Conservation (phyloP, 2,888 invertebrate genomes). For the Pandemis heparana region DNA sequence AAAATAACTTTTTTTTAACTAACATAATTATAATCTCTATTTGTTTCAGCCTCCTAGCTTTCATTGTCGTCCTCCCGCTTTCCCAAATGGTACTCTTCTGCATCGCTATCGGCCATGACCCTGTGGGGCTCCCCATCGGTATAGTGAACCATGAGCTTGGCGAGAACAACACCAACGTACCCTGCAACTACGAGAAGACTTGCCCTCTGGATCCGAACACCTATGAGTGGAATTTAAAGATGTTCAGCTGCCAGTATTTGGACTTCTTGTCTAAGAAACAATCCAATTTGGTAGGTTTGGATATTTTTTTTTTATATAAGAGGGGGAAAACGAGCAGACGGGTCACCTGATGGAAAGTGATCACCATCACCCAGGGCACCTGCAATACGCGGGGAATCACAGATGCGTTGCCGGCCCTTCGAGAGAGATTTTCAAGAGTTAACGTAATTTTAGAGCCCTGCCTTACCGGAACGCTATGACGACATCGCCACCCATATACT, state of each 20-base stretch:
- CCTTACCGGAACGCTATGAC: too few species aligned
- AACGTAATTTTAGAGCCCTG: too few species aligned
- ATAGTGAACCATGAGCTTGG: slow-evolving; percentile 92
- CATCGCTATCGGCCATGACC: slow-evolving; percentile 95
- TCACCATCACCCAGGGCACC: too few species aligned
- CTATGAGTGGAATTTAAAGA: slow-evolving; percentile 83
- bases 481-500: too few species aligned
- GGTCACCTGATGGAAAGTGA: too few species aligned
- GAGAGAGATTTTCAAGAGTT: too few species aligned
- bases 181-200: slow-evolving; percentile 77
- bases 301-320: too few species aligned
- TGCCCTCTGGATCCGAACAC: slow-evolving; percentile 81
- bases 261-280: slow-evolving; percentile 88
- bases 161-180: slow-evolving; percentile 73
- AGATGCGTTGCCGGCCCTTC: too few species aligned
- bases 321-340: too few species aligned
- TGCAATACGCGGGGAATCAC: too few species aligned
- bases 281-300: slow-evolving; percentile 87
- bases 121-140: slow-evolving; percentile 90
- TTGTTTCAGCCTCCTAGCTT: slow-evolving; percentile 89
- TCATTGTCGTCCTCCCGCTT: slow-evolving; percentile 94
- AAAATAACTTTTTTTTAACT: too few species aligned
- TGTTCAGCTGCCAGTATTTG: slow-evolving; percentile 92
- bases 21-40: slow-evolving; percentile 19
- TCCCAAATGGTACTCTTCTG: slow-evolving; percentile 95